Evolutionary conservation across 2,888 invertebrate genomes (phyloP), one percentile per base, ranked within the genome.

Genomic region (Hydraecia micacea): DNA sequence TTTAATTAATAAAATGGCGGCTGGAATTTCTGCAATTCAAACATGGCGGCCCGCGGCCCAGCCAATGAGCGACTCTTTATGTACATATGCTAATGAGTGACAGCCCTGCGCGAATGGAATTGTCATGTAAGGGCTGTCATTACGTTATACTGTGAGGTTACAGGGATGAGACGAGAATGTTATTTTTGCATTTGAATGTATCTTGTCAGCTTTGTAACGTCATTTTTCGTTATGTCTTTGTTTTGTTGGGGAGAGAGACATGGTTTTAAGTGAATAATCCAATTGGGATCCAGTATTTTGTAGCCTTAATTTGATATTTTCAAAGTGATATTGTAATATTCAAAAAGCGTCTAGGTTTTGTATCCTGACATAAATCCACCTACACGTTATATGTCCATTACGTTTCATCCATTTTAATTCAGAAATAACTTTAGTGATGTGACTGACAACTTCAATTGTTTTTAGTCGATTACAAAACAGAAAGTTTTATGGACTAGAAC

Each of bases 11-110:
- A 95, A 95, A 96, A 96, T 95, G 95, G 94, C 93, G 91, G 88
- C 90, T 92, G 74, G 93, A 93, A 94, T 94, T 94, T 93, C 92
- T 92, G 93, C 93, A 92, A 92, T 93, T 92, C 93, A 94, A 95
- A 95, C 94, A 94, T 92, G 93, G 92, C 91, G 88, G 36, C 89
- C 88, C 90, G 70, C n/a, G 83, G 88, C 89, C 89, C 90, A 91
- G 90, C 94, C 94, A 93, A 94, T 93, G 94, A 93, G 93, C 91
- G 93, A 84, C 89, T 90, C 93, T 93, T 94, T 96, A 94, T 95
- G 95, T 96, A 94, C 95, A 93, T 95, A 96, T 96, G 96, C 92
- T 96, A 96, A 96, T 96, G 95, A 95, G 95, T 94, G 96, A 94
- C 95, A 95, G 91, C 93, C 93, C 95, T 94, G 90, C 86, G 92